Conservation (phyloP, 2,888 invertebrate genomes). For the Drosophila acutilabella region DNA sequence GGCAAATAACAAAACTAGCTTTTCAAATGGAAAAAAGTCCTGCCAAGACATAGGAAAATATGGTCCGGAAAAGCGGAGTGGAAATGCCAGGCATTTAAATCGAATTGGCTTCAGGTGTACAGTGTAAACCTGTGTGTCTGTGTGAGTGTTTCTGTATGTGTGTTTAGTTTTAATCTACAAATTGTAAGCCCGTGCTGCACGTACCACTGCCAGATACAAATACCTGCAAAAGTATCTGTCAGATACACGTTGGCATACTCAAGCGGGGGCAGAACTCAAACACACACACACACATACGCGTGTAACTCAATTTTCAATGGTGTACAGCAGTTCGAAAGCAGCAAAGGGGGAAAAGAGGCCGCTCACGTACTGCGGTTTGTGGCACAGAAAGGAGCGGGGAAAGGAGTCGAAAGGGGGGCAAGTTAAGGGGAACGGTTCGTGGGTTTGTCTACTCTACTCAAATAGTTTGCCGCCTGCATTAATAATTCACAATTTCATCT, state of each 20-base stretch:
- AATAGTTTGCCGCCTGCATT: conserved; percentile 81
- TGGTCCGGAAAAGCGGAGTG: conserved; percentile 78
- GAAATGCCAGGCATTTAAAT: conserved; percentile 79
- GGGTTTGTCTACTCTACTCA: conserved; percentile 80
- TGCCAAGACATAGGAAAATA: conserved; percentile 55
- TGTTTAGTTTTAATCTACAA: conserved; percentile 72
- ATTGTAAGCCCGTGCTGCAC: conserved; percentile 73
- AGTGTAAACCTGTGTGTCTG: conserved; percentile 8
- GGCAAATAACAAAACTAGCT: conserved; percentile 31
- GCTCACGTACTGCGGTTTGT: conserved; percentile 48
- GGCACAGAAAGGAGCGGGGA: background rate
- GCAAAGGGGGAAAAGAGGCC: conserved; percentile 21
- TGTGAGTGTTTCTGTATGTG: conserved; percentile 18
- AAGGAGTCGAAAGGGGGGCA: background rate
- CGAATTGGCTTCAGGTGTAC: conserved; percentile 77
- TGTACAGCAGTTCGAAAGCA: conserved; percentile 49
- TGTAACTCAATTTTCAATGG: conserved; percentile 81
- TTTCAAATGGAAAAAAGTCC: conserved; percentile 43
- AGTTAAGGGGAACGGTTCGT: conserved; percentile 41
- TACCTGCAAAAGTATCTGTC: conserved; percentile 71
- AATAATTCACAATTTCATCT: conserved; percentile 85
- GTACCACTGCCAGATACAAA: conserved; percentile 65
- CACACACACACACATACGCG: conserved; percentile 48
- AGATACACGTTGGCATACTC: conserved; percentile 56
- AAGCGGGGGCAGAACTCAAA: conserved; percentile 54